Evolutionary conservation across 2,888 invertebrate genomes (phyloP).

Genomic region (Eupeodes latifasciatus): DNA sequence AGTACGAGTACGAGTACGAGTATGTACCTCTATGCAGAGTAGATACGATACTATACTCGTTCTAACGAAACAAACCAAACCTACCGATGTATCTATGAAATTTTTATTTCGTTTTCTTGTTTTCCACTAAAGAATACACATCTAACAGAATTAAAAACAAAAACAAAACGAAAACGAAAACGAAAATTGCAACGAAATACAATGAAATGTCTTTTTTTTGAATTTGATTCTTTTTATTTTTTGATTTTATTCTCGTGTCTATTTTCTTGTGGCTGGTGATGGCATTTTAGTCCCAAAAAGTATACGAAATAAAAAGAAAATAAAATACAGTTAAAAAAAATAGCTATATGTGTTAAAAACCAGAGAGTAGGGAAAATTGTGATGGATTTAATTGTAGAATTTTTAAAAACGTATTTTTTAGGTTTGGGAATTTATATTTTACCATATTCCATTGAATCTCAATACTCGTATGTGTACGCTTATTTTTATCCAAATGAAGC

Average conservation of each 20-base stretch:
- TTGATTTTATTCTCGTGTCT: conserved; percentile 17
- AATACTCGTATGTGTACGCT: background rate
- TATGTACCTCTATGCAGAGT: background rate
- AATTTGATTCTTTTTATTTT: conserved; percentile 13
- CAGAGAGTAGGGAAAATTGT: background rate
- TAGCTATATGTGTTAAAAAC: background rate
- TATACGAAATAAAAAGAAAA: background rate
- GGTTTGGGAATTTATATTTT: conserved; percentile 10
- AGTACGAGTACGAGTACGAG: too few species aligned
- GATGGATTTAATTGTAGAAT: conserved; percentile 47
- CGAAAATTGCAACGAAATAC: conserved; percentile 64
- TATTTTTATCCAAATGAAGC: background rate
- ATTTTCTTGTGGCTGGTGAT: conserved; percentile 52
- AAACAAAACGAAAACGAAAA: conserved; percentile 44
- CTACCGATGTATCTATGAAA: conserved; percentile 33
- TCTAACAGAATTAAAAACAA: conserved; percentile 51
- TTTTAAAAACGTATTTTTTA: conserved; percentile 34
- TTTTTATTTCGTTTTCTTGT: conserved; percentile 43
- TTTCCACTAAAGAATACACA: conserved; percentile 47
- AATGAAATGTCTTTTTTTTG: conserved; percentile 60
- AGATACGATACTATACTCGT: too few species aligned
- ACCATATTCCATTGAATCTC: background rate
- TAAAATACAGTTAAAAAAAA: background rate
- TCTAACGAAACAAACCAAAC: background rate
- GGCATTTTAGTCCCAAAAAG: conserved; percentile 41